Evolutionary conservation across 2,797 vertebrate species (phyloP).

Genomic region (Limosa lapponica): DNA sequence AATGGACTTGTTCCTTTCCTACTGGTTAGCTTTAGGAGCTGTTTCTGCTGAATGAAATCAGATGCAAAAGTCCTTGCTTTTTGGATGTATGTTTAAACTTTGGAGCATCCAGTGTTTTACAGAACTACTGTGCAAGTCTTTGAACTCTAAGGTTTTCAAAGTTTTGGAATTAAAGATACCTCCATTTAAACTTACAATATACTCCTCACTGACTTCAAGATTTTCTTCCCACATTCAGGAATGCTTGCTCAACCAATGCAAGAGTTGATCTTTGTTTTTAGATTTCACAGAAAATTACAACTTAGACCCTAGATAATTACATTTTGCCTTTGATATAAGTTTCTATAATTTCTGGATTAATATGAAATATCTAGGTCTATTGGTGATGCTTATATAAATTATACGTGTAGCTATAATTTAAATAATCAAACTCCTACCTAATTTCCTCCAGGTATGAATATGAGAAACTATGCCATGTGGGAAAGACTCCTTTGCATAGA

Average conservation of each 20-base stretch:
- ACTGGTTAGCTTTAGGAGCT: neutral
- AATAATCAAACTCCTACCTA: neutral
- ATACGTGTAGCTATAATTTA: neutral
- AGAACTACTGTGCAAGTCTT: neutral
- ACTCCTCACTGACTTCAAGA: neutral
- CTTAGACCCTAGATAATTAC: neutral
- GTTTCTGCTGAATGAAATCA: neutral
- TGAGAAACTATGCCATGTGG: neutral
- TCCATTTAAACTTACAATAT: neutral
- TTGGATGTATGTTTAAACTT: neutral
- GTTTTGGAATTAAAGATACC: neutral
- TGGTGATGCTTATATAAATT: neutral
- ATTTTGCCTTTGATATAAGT: neutral
- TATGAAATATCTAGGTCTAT: neutral
- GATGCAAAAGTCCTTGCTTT: neutral
- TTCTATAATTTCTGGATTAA: neutral
- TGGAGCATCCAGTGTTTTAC: neutral
- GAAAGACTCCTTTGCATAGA: neutral
- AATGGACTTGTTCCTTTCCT: neutral
- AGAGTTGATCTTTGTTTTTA: neutral
- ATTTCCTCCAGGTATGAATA: neutral
- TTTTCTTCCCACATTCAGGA: neutral
- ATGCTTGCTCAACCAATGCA: neutral
- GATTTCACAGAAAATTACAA: neutral
- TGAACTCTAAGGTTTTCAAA: neutral